phyloP scores from a whole-genome alignment of 1,140 invertebrate species.

The Mya arenaria region DNA sequence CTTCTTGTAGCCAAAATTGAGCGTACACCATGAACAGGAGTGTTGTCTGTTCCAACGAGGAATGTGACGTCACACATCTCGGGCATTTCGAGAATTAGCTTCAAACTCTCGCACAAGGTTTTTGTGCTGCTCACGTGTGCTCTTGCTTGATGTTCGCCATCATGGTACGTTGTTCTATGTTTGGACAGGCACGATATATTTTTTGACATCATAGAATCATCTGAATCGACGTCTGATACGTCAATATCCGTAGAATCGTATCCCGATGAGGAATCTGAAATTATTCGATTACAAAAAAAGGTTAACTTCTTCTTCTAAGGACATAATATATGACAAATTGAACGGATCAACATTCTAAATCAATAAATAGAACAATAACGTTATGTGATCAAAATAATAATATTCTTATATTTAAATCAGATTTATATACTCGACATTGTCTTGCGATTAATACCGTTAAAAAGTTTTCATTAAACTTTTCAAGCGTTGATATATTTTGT shows the following conservation, averaged over 20 bases:
- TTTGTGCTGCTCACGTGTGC: constrained; percentile 41
- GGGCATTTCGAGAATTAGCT: constrained; percentile 56
- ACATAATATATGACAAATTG: too few relatives aligned
- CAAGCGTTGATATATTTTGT: too few relatives aligned
- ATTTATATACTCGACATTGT: too few relatives aligned
- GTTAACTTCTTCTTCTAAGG: too few relatives aligned
- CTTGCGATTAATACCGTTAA: too few relatives aligned
- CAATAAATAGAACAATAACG: too few relatives aligned
- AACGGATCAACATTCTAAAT: too few relatives aligned
- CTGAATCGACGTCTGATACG: neutral
- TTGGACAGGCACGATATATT: neutral
- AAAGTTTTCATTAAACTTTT: too few relatives aligned
- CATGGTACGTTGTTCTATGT: neutral
- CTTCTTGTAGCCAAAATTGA: constrained; percentile 56
- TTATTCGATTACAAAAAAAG: too few relatives aligned
- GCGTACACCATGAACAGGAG: constrained; percentile 57
- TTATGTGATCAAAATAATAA: too few relatives aligned
- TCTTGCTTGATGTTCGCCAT: constrained; percentile 20
- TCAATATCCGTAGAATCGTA: constrained; percentile 32
- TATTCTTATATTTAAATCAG: too few relatives aligned
- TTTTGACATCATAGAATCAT: neutral
- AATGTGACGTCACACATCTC: constrained; percentile 64
- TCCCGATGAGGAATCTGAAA: constrained; percentile 24
- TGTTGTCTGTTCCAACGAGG: constrained; percentile 49
- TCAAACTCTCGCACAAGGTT: constrained; percentile 52